A percentile compares a stretch with the other conserved stretches of the same genome.
These are phyloP conservation scores for Xenotilapia leptura DNA, from an alignment of 2,113 vertebrate genomes.

Conservation along the genomic window DNA sequence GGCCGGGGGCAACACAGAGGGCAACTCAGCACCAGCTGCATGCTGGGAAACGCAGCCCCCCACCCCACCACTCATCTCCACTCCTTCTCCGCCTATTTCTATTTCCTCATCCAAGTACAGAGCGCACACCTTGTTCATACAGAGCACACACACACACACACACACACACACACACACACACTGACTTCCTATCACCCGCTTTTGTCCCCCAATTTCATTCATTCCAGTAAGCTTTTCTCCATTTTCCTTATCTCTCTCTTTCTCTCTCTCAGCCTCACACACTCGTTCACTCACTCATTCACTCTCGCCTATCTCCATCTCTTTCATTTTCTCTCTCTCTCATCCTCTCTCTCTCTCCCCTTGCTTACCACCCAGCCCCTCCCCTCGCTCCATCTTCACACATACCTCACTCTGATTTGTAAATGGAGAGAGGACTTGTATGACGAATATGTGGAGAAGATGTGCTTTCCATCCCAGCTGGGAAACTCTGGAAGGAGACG, in stretches of 20 bases:
- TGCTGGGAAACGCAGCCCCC: conserved; percentile 47
- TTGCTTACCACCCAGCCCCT: conserved; percentile 22
- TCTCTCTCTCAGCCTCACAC: conserved; percentile 42
- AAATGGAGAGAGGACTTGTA: conserved; percentile 51
- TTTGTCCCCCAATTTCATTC: conserved; percentile 65
- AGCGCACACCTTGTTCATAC: conserved; percentile 16
- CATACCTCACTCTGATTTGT: conserved; percentile 59
- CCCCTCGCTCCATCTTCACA: conserved; percentile 7
- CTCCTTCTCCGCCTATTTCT: conserved; percentile 25
- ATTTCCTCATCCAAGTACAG: conserved; percentile 22
- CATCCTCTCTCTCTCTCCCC: conserved; percentile 48
- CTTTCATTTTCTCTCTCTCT: conserved; percentile 62
- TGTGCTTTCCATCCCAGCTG: conserved; percentile 54
- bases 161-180: background rate
- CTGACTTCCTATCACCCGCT: conserved; percentile 41
- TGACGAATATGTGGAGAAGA: conserved; percentile 38
- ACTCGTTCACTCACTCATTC: conserved; percentile 48
- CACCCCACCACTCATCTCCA: background rate
- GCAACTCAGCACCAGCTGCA: conserved; percentile 56
- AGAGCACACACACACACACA: background rate
- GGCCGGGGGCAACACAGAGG: conserved; percentile 55
- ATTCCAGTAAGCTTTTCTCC: conserved; percentile 65
- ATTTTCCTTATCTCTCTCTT: conserved; percentile 65
- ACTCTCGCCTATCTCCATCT: conserved; percentile 60
- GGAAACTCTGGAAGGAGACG: conserved; percentile 31